These are phyloP conservation scores for Macrotrachela quadricornifera DNA, from an alignment of 1,140 invertebrate species.

Conservation along the genomic window DNA sequence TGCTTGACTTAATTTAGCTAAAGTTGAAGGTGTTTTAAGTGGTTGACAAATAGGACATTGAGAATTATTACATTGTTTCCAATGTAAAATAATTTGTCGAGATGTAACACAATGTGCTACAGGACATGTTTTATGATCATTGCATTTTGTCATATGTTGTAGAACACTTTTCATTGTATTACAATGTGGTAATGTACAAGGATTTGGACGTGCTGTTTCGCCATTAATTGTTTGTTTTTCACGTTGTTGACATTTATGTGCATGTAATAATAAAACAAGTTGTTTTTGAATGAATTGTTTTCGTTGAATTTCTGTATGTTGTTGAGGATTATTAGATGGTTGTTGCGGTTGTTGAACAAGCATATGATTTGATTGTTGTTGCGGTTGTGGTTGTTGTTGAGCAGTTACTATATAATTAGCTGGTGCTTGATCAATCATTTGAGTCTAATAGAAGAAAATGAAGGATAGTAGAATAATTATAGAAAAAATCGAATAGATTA, in stretches of 20 bases:
- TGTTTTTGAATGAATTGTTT: slow-evolving; percentile 33
- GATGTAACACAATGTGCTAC: slow-evolving; percentile 87
- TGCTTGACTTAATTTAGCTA: slow-evolving; percentile 5
- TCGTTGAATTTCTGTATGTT: not conserved
- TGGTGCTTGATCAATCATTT: too few species aligned
- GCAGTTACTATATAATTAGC: too few species aligned
- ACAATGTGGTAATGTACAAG: slow-evolving; percentile 77
- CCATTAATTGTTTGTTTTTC: not conserved
- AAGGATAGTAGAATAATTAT: too few species aligned
- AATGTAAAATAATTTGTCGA: slow-evolving; percentile 89
- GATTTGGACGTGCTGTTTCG: too few species aligned
- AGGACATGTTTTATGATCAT: slow-evolving; percentile 46
- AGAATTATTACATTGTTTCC: slow-evolving; percentile 80
- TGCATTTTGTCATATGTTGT: slow-evolving; percentile 91
- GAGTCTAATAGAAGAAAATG: too few species aligned
- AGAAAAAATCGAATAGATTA: too few species aligned
- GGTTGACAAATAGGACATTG: slow-evolving; percentile 96
- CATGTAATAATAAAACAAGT: slow-evolving; percentile 78
- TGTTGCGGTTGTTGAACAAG: not conserved
- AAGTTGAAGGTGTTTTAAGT: slow-evolving; percentile 43
- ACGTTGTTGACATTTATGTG: slow-evolving; percentile 59
- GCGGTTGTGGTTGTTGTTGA: not conserved
- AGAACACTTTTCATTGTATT: slow-evolving; percentile 98
- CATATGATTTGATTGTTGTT: too few species aligned
- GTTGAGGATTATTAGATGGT: not conserved